These are phyloP conservation scores for Rallus crepitans DNA, from an alignment of 2,797 vertebrate genomes.

Conservation along the genomic window DNA sequence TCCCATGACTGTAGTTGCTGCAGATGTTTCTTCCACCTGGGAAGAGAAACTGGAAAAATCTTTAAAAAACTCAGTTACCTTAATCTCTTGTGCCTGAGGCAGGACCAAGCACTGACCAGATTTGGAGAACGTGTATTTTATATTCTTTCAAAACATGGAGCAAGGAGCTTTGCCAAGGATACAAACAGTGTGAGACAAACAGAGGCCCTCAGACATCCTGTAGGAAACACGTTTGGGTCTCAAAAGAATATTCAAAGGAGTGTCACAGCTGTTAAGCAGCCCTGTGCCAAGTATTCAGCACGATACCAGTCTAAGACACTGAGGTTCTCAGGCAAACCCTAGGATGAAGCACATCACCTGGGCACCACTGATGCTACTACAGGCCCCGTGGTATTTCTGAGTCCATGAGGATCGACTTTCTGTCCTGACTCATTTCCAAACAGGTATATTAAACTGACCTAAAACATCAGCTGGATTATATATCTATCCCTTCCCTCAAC, in stretches of 20 bases:
- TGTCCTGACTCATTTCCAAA: not conserved
- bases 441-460: not conserved
- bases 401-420: not conserved
- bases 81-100: not conserved
- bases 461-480: not conserved
- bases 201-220: not conserved
- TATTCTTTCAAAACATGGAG: not conserved
- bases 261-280: not conserved
- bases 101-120: not conserved
- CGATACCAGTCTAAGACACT: not conserved
- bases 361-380: not conserved
- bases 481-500: not conserved
- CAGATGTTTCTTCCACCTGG: not conserved
- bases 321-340: not conserved
- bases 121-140: not conserved
- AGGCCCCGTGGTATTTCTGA: not conserved
- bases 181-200: not conserved
- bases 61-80: not conserved
- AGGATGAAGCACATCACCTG: not conserved
- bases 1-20: not conserved
- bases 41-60: not conserved
- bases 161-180: not conserved
- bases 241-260: not conserved
- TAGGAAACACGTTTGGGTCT: not conserved
- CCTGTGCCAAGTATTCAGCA: not conserved